A percentile compares a stretch with the other conserved stretches of the same genome.
Conservation (phyloP, 30 jellyfish, hydroid and myxozoan genomes). For the Mastigias papua region DNA sequence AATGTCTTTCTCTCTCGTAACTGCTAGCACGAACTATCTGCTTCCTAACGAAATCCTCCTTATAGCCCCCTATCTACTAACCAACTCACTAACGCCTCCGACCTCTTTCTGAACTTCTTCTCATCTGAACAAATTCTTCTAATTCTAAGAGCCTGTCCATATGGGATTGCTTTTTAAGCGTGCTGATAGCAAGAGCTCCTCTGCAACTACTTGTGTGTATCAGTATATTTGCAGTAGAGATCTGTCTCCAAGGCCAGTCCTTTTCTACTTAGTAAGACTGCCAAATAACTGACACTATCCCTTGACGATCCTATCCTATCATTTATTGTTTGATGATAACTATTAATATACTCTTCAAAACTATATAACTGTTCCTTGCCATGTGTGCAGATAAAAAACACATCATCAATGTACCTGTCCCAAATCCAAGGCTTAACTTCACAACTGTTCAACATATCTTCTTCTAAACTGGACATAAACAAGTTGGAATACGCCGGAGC, state of each 20-base stretch:
- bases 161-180: background rate
- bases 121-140: background rate
- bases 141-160: background rate
- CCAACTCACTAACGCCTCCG: background rate
- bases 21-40: background rate
- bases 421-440: background rate
- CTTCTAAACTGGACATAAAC: background rate
- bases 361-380: background rate
- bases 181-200: background rate
- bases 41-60: background rate
- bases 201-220: background rate
- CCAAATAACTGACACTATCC: background rate
- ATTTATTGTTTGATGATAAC: background rate
- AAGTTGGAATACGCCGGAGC: slow-evolving; percentile 21
- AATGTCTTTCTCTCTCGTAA: background rate
- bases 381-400: background rate
- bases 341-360: background rate
- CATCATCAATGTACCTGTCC: background rate
- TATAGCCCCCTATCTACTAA: slow-evolving; percentile 1
- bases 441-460: background rate
- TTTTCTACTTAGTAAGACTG: background rate
- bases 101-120: background rate
- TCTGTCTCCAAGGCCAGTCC: slow-evolving; percentile 23
- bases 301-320: background rate
- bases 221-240: slow-evolving; percentile 11